Base-by-base conservation (phyloP, 2,888 invertebrate genomes). In the Ryuthela nishihirai region DNA sequence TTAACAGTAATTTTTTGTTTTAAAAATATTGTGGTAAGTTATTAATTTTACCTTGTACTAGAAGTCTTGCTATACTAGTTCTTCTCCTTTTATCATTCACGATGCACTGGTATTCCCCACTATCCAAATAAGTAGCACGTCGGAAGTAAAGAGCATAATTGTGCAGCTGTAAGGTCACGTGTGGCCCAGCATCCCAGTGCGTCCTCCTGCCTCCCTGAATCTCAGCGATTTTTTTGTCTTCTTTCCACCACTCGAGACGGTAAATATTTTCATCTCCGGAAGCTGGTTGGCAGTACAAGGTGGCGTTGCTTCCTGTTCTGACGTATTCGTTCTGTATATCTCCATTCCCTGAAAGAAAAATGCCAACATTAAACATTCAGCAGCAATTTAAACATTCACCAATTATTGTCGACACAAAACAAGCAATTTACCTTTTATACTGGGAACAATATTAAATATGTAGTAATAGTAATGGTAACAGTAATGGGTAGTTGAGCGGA, bases 101-200 rank as follows among this genome's bases (percentile, higher is more conserved):
- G 29, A 60, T 52, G 41, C 65, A 65, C 6, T 43, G 45, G 44
- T 65, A 65, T 45, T 65, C 65, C n/a, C 65, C 65, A 26, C 60
- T 59, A 39, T 65, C 65, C 9, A 39, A 41, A 17, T 62, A 61
- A 15, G 56, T 44, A n/a, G 53, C 65, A 29, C 54, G 36, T 5
- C 54, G 42, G 25, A 65, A 55, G 25, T 54, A 54, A 10, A 65
- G 54, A 26, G 62, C 56, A 23, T 64, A 59, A 21, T 54, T 62
- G 21, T 65, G 60, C 1, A 55, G 47, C 35, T 62, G 54, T 29
- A 65, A 41, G 6, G 56, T 44, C 20, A 64, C 58, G 36, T 64
- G 62, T 4, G 42, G 29, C 5, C 47, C 62, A 48, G 64, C 64
- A 29, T 64, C 59, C 62, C 62, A 62, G 5, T 48, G 39, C 17